Base-by-base conservation (phyloP, 2,888 invertebrate genomes). In the Leptarthrus brevirostris region DNA sequence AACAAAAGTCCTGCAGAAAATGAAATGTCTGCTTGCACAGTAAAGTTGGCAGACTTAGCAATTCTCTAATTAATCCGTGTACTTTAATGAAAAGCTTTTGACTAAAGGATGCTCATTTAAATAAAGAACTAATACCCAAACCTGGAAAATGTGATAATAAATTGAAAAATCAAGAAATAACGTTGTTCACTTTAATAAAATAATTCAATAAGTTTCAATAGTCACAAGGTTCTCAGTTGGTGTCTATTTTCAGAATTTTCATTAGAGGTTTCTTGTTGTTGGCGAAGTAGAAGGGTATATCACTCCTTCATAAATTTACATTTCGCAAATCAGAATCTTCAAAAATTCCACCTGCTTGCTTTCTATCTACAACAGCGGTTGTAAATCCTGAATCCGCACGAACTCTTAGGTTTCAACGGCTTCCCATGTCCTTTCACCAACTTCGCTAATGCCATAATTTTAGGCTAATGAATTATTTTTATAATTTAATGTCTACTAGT, bases 41-140 rank as follows among this genome's bases (percentile, higher is more conserved):
- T n/a, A n/a, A n/a, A n/a, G n/a, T n/a, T n/a, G n/a, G 6, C 14
- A 14, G 12, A 56, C 56, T 16, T 16, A 26, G 56, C 56, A 56
- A 56, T 56, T 56, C 26, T 12, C 30, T 56, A 56, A 56, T 56
- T 56, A 56, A 56, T 56, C 56, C 56, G 56, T 26, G 26, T 30
- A 56, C 30, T 56, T 16, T 16, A 6, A 12, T 4, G 4, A 26
- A 56, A 56, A 12, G 24, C 8, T 16, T 24, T 16, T 16, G 14
- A 10, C 56, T n/a, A n/a, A n/a, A 30, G 8, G 30, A 30, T 5
- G 30, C 30, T 8, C 8, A n/a, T 8, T 30, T 30, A 3, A 30
- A 30, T 8, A 30, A 30, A 8, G 8, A 30, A 30, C 8, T 30
- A 30, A 30, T 8, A 5, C 30, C 3, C 30, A 30, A 30, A 12